Conservation (phyloP, 2,888 invertebrate genomes). For the Rhagophthalmus giganteus region DNA sequence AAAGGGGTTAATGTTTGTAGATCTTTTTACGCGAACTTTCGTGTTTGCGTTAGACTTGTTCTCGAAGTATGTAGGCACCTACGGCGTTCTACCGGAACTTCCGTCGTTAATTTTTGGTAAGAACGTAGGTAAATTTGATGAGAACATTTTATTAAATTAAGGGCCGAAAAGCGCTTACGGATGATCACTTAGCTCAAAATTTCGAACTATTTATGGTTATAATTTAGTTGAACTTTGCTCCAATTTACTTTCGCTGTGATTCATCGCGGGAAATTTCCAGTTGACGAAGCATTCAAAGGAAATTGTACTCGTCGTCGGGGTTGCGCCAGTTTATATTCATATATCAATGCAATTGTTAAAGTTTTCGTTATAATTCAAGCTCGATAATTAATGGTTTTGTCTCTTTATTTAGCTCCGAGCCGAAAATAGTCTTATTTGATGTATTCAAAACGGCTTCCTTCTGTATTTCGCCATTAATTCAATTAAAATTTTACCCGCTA, state of each 20-base stretch:
- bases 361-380: constrained; percentile 9
- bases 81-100: too few species aligned
- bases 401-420: background rate
- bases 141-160: too few species aligned
- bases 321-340: constrained; percentile 1
- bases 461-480: constrained; percentile 2
- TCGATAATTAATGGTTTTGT: constrained; percentile 8
- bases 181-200: background rate
- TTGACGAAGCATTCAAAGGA: constrained; percentile 11
- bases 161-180: too few species aligned
- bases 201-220: background rate
- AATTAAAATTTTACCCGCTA: constrained; percentile 10
- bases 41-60: too few species aligned
- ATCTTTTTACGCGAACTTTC: too few species aligned
- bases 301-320: constrained; percentile 2
- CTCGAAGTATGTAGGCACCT: too few species aligned
- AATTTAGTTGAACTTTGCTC: constrained; percentile 4
- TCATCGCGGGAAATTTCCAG: constrained; percentile 12
- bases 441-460: background rate
- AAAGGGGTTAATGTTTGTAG: too few species aligned
- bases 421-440: background rate
- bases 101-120: too few species aligned
- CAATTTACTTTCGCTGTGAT: constrained; percentile 11
- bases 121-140: too few species aligned
- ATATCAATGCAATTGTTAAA: constrained; percentile 10